Evolutionary conservation across 2,888 invertebrate genomes (phyloP), one percentile per base, ranked within the genome.

Genomic region (Penaeus monodon): DNA sequence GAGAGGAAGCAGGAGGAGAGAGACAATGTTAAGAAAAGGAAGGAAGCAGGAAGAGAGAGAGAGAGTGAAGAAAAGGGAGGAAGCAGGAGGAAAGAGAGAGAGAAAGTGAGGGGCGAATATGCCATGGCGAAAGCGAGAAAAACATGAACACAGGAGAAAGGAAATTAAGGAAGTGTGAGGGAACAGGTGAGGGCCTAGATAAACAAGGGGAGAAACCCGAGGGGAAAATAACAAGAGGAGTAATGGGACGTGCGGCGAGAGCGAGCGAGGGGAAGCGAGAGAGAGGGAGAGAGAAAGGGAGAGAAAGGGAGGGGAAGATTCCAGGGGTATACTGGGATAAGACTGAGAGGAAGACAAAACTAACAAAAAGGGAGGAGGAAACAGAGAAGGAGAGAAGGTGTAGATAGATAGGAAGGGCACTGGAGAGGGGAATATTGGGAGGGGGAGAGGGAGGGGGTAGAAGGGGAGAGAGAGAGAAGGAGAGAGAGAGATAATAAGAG

Each of bases 171-270:
- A 74, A 74, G 84, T 79, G 84, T 80, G 85, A 80, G 85, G 80
- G 85, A 80, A 70, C 85, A 85, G 85, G 85, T 85, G 80, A 80
- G 80, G 70, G 20, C 20, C n/a, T 73, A 65, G 33, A 44, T 74
- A 85, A 85, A 85, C 85, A 85, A 85, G 80, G 85, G 80, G 85
- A 80, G 80, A 49, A 29, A 74, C 74, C 24, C 49, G 64, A 33
- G 73, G 73, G 81, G 49, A 38, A 65, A 33, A 83, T n/a, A 7
- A 10, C 38, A 64, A 27, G 27, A 74, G 33, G 38, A 49, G 73
- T 57, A 38, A 33, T 73, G 29, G 73, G 73, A 73, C 29, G 7
- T 73, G 73, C 33, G 27, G 68, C 27, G 17, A 68, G 68, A 20
- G 68, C 24, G 29, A 27, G 74, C 64, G 84, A 79, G 49, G 76